Evolutionary conservation across 2,113 vertebrate genomes (phyloP), one percentile per base, ranked within the genome.

Genomic region (Pedetes capensis): DNA sequence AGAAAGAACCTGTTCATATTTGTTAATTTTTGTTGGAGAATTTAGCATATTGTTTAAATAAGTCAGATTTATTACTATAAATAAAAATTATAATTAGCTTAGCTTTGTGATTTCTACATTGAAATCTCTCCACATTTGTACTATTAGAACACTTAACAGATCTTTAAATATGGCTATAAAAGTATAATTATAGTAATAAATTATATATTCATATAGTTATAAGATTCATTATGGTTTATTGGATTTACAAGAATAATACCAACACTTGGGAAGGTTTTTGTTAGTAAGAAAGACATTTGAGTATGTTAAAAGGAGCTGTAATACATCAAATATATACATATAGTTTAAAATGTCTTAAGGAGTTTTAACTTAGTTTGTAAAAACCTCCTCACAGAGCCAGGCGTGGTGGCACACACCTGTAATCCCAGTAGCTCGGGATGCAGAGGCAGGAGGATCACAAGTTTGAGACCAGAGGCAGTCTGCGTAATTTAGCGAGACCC

Each of bases 11-110:
- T 87, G 25, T 81, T 89, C 9, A 2, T 47, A 37, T 82, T 11
- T 68, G 9, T 57, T 51, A 61, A 51, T 72, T 94, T 84, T 85
- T 83, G 34, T 71, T 63, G 51, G 49, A 84, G 23, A 69, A 74
- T 74, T 61, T 87, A 75, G 2, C 39, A 18, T 93, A 34, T 85
- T 49, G 13, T 20, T 79, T 91, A 79, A 89, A 89, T 8, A 74
- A 27, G 23, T 63, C 78, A 61, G 23, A 86, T 74, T 96, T 82
- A 25, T 91, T 91, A 61, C 42, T 86, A 32, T 92, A 87, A 94
- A 83, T 89, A 82, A 89, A 88, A 93, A 71, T 86, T 34, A 76
- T 37, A 69, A 80, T 55, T 88, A 74, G n/a, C 75, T 92, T 83
- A 69, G 44, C 14, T 42, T 63, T 84, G 12, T 83, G 49, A 53